Base-by-base conservation (phyloP, 2,797 vertebrate genomes). In the Denticeps clupeoides region DNA sequence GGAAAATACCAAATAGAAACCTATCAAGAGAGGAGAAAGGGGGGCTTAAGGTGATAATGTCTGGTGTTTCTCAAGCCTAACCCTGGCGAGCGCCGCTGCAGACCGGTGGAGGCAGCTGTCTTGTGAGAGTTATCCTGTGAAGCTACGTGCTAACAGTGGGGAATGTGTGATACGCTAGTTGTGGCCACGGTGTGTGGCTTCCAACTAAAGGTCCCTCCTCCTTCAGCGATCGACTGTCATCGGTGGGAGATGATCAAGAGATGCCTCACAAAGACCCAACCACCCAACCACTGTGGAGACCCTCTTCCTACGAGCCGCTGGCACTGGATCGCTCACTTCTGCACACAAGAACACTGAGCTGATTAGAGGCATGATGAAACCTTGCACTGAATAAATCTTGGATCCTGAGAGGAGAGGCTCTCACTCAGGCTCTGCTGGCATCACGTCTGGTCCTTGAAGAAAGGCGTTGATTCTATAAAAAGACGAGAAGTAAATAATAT, bases 391-490 rank as follows among this genome's bases (percentile, higher is more conserved):
- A 2, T 11, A 9, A 28, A 27, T 28, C n/a, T n/a, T 4, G 27
- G 13, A 51, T 68, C 49, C 24, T n/a, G n/a, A 26, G 10, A 63
- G 59, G 56, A 7, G 2, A 54, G 61, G 49, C 53, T 72, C 92
- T 91, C 87, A 97, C 92, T 83, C 82, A 64, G 86, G 79, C 57
- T 87, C 82, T 77, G 74, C 59, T 47, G 83, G 80, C 69, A 86
- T 59, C 50, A 86, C 80, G 79, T 93, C 90, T 29, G 82, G 71
- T 72, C 92, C 93, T 77, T 86, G 87, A 73, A 93, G 87, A 76
- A 98, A 91, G 73, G 88, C 94, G 82, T 83, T 89, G 73, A 89
- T 62, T 85, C 91, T 97, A 72, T 40, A 56, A 47, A 68, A 78
- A 59, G 25, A 9, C 26, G 37, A 38, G 33, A 4, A 33, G 33